Conservation (phyloP, 2,888 invertebrate genomes). For the Sarcophaga variegata region DNA sequence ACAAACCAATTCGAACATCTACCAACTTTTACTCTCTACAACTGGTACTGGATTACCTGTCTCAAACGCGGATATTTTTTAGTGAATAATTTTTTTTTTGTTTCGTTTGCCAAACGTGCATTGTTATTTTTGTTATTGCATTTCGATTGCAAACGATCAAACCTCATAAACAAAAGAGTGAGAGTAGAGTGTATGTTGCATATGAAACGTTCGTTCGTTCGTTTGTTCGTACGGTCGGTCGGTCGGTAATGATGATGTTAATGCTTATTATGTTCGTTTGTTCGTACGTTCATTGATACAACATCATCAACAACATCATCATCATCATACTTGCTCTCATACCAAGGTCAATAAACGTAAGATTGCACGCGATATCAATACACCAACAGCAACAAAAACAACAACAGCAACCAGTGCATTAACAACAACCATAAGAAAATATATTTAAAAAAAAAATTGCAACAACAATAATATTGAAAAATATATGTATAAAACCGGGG, state of each 20-base stretch:
- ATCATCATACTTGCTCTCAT: constrained; percentile 67
- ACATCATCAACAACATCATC: neutral
- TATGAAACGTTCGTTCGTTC: neutral
- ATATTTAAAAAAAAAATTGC: neutral
- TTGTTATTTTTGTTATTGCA: constrained; percentile 34
- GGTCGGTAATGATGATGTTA: constrained; percentile 32
- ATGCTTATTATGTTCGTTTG: constrained; percentile 49
- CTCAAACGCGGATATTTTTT: constrained; percentile 61
- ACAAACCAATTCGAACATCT: constrained; percentile 28
- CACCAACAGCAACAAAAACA: constrained; percentile 64
- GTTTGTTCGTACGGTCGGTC: constrained; percentile 18
- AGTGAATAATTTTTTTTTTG: neutral
- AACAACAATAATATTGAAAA: constrained; percentile 42
- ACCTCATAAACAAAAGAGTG: constrained; percentile 9
- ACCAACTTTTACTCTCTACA: constrained; percentile 47
- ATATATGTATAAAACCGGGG: constrained; percentile 64
- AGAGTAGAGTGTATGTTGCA: neutral
- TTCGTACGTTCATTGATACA: constrained; percentile 67
- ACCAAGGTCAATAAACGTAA: constrained; percentile 73
- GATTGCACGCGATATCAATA: constrained; percentile 71
- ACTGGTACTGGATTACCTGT: constrained; percentile 41
- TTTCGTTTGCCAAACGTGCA: neutral
- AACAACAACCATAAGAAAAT: constrained; percentile 57
- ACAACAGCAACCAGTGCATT: constrained; percentile 61
- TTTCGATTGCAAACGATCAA: constrained; percentile 49